phyloP scores from a whole-genome alignment of 2,797 vertebrate genomes.

The Rhyacichthys aspro region DNA sequence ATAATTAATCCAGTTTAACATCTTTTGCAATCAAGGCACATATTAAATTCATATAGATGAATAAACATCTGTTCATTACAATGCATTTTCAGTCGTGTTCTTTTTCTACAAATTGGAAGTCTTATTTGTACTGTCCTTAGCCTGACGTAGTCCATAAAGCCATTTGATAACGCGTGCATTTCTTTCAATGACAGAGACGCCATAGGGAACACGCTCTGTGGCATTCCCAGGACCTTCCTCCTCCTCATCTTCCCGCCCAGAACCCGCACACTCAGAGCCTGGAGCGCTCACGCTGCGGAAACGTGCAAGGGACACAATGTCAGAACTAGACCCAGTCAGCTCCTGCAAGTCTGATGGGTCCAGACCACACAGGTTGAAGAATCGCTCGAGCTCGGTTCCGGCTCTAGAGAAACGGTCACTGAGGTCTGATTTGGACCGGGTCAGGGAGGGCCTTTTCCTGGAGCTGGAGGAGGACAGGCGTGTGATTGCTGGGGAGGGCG shows the following conservation, averaged over 20 bases:
- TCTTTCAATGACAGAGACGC: slow-evolving; percentile 91
- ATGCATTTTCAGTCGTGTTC: background rate
- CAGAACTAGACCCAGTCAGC: slow-evolving; percentile 83
- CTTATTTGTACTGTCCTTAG: slow-evolving; percentile 75
- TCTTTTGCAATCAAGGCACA: too few relatives aligned
- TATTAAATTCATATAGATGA: too few relatives aligned
- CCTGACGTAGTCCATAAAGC: slow-evolving; percentile 90
- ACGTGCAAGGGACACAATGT: slow-evolving; percentile 89
- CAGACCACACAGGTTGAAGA: slow-evolving; percentile 95
- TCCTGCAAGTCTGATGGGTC: slow-evolving; percentile 87
- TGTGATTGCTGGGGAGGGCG: slow-evolving; percentile 72
- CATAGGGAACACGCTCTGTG: slow-evolving; percentile 80
- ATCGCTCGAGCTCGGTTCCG: slow-evolving; percentile 91
- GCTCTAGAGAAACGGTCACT: slow-evolving; percentile 91
- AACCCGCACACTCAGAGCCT: slow-evolving; percentile 84
- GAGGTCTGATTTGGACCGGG: slow-evolving; percentile 94
- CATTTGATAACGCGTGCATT: slow-evolving; percentile 97
- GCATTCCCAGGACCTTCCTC: slow-evolving; percentile 73
- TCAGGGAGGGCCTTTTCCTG: slow-evolving; percentile 80
- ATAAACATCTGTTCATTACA: background rate
- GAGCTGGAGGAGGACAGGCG: slow-evolving; percentile 73
- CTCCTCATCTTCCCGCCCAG: slow-evolving; percentile 62
- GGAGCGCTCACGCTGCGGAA: slow-evolving; percentile 91
- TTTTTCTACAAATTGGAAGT: slow-evolving; percentile 64
- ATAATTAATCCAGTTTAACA: background rate